Evolutionary conservation across 1,140 invertebrate species (phyloP).

Genomic region (Drosophila arizonae): DNA sequence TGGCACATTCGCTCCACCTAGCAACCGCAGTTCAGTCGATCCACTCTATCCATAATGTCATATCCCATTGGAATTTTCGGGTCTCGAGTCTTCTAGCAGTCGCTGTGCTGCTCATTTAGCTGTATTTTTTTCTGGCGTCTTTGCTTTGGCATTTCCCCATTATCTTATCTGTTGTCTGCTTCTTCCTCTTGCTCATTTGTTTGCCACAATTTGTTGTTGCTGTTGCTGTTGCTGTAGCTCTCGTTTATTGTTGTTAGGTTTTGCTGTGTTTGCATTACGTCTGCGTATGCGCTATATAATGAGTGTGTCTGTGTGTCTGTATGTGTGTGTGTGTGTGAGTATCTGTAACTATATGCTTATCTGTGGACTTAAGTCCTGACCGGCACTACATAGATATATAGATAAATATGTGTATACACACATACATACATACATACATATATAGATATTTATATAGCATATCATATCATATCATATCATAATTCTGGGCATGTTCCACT

Average conservation of each 20-base stretch:
- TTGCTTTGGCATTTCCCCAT: slow-evolving; percentile 32
- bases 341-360: background rate
- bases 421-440: background rate
- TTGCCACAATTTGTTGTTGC: slow-evolving; percentile 10
- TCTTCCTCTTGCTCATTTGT: slow-evolving; percentile 11
- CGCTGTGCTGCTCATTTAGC: background rate
- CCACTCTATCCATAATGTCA: no score
- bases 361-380: slow-evolving; percentile 4
- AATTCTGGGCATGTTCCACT: slow-evolving; percentile 27
- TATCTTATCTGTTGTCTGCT: slow-evolving; percentile 64
- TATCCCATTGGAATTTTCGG: no score
- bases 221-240: slow-evolving; percentile 22
- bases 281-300: slow-evolving; percentile 33
- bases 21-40: no score
- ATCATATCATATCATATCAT: slow-evolving; percentile 5
- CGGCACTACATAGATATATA: slow-evolving; percentile 2
- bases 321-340: slow-evolving; percentile 14
- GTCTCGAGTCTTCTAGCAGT: no score
- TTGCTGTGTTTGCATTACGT: slow-evolving; percentile 45
- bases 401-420: background rate
- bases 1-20: background rate
- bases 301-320: background rate
- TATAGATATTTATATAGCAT: background rate
- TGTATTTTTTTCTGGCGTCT: slow-evolving; percentile 9
- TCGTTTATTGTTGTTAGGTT: slow-evolving; percentile 36